Percentiles rank a stretch among this genome's conserved stretches.
These are phyloP conservation scores for Phenganax subtilis DNA, from an alignment of 92 coral and sea anemone species.

Conservation along the genomic window DNA sequence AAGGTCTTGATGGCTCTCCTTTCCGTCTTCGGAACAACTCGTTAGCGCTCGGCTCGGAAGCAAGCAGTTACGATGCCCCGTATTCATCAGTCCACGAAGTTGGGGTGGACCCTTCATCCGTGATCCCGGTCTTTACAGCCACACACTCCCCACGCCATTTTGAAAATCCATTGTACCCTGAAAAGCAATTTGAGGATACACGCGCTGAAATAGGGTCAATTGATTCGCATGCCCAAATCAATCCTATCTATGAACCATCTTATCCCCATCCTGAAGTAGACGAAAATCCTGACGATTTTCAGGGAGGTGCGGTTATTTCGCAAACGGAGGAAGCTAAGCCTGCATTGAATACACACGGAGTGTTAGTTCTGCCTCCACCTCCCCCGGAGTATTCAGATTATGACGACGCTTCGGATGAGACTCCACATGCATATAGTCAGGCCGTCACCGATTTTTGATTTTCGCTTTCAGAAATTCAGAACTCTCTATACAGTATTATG, in stretches of 20 bases:
- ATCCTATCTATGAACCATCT: conserved; percentile 7
- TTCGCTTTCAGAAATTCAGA: neutral
- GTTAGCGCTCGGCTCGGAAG: conserved; percentile 61
- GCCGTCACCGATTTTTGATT: conserved; percentile 30
- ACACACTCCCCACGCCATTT: conserved; percentile 26
- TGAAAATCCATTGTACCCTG: conserved; percentile 18
- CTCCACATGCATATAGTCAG: neutral
- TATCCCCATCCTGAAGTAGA: neutral
- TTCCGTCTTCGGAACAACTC: conserved; percentile 56
- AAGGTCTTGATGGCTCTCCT: conserved; percentile 42
- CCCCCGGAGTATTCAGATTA: conserved; percentile 28
- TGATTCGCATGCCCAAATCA: neutral
- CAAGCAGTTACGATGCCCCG: conserved; percentile 72
- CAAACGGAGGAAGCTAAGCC: neutral
- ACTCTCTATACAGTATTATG: too few species aligned
- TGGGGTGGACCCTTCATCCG: conserved; percentile 81
- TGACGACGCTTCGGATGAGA: neutral
- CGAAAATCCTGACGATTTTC: neutral
- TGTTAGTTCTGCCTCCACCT: conserved; percentile 22
- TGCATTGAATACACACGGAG: neutral
- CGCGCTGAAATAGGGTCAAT: neutral
- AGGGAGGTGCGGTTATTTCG: conserved; percentile 9
- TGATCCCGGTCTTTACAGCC: conserved; percentile 58
- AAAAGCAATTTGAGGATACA: neutral
- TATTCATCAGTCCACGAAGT: conserved; percentile 83